These are phyloP conservation scores for Microtus oregoni DNA, from an alignment of 2,113 vertebrate species.

Conservation along the genomic window DNA sequence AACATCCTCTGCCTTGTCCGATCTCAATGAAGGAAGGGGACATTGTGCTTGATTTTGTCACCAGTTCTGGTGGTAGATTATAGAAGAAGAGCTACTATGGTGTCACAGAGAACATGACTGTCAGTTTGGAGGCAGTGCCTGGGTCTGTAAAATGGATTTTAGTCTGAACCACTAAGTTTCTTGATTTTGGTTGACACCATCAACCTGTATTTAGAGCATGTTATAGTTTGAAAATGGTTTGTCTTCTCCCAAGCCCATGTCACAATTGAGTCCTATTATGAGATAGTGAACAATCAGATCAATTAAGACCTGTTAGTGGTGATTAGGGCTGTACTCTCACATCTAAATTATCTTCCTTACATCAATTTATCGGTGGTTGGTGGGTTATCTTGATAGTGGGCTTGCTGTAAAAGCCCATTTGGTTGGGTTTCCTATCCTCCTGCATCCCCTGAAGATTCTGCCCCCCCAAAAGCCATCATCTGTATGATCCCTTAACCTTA, in stretches of 20 bases:
- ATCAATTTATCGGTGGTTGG: background rate
- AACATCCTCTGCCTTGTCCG: background rate
- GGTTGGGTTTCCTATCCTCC: background rate
- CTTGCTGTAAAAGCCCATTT: background rate
- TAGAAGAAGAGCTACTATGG: no score
- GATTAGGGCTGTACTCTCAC: background rate
- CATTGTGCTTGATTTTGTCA: background rate
- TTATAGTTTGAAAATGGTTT: background rate
- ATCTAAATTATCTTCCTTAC: background rate
- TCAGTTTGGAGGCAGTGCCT: background rate
- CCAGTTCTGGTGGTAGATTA: background rate
- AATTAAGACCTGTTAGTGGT: no score
- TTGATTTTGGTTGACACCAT: background rate
- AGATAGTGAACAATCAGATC: background rate
- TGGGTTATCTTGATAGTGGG: no score
- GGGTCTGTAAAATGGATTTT: background rate
- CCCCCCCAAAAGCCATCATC: background rate
- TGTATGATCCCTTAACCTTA: background rate
- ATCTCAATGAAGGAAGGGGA: no score
- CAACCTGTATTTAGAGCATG: background rate
- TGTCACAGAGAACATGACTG: background rate
- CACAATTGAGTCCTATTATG: background rate
- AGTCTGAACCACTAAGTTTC: background rate
- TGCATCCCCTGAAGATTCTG: background rate
- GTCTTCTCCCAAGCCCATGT: background rate